Evolutionary conservation across 2,888 invertebrate species (phyloP).

Genomic region (Macrosoma leucophasiata): DNA sequence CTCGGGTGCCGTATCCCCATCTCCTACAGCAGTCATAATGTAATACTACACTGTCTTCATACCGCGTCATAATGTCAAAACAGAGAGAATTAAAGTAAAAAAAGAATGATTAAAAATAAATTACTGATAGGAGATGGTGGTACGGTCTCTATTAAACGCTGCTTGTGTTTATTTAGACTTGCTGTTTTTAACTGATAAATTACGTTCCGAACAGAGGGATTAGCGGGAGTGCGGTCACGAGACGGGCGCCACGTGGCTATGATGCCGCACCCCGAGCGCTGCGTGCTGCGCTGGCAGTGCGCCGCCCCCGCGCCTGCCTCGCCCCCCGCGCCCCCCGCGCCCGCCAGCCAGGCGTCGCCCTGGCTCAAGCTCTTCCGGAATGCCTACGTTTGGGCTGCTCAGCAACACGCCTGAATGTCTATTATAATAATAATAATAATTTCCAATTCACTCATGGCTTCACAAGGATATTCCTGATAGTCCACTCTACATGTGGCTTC

Average conservation of each 20-base stretch:
- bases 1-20: too few species aligned
- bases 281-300: slow-evolving; percentile 93
- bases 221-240: slow-evolving; percentile 91
- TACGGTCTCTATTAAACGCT: not conserved
- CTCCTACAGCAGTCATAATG: too few species aligned
- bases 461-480: too few species aligned
- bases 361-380: slow-evolving; percentile 96
- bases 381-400: slow-evolving; percentile 83
- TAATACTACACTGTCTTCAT: too few species aligned
- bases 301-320: slow-evolving; percentile 69
- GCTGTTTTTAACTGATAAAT: not conserved
- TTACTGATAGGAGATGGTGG: not conserved
- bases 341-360: slow-evolving; percentile 81
- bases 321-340: slow-evolving; percentile 46
- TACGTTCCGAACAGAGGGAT: too few species aligned
- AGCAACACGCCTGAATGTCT: slow-evolving; percentile 21
- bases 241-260: slow-evolving; percentile 97
- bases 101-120: not conserved
- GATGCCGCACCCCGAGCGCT: slow-evolving; percentile 99
- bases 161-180: not conserved
- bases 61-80: too few species aligned
- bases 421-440: too few species aligned
- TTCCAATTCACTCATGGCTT: too few species aligned
- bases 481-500: not conserved
- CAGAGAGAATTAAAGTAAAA: too few species aligned